A percentile compares a stretch with the other conserved stretches of the same genome.
phyloP scores from a whole-genome alignment of 2,113 vertebrate species.

The Coryphaenoides rupestris region DNA sequence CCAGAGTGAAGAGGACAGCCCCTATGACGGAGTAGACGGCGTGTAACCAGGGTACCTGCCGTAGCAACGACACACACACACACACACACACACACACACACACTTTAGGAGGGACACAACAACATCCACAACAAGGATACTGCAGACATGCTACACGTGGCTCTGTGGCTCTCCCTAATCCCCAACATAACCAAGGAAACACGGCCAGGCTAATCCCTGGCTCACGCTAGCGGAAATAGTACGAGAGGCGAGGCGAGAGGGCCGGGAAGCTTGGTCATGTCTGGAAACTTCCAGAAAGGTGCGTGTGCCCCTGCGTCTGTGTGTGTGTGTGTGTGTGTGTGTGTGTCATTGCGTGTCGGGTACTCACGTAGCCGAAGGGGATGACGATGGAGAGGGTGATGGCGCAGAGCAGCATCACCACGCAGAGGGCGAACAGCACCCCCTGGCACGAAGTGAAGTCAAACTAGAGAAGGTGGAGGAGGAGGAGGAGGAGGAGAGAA shows the following conservation, averaged over 20 bases:
- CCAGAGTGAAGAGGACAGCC: constrained; percentile 89
- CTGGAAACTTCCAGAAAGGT: neutral
- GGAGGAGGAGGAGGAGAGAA: neutral
- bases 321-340: constrained; percentile 12
- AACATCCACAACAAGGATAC: too few species aligned
- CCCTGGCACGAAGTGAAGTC: constrained; percentile 91
- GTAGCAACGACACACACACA: neutral
- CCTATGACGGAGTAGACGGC: constrained; percentile 82
- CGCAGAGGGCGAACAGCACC: constrained; percentile 80
- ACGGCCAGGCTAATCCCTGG: constrained; percentile 33
- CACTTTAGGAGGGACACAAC: too few species aligned
- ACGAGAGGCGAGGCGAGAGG: neutral
- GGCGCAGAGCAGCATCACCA: constrained; percentile 85
- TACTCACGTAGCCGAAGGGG: constrained; percentile 88
- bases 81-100: too few species aligned
- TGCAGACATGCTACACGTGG: too few species aligned
- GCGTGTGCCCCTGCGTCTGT: too few species aligned
- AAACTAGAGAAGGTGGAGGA: constrained; percentile 65
- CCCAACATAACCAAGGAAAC: neutral
- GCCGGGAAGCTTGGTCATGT: neutral
- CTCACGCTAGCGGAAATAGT: neutral
- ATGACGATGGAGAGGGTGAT: constrained; percentile 79
- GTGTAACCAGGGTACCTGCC: constrained; percentile 90
- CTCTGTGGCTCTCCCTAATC: constrained; percentile 8
- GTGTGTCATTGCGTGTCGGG: neutral